Base-by-base conservation (phyloP, 2,888 invertebrate genomes). In the Yponomeuta plumbellus region DNA sequence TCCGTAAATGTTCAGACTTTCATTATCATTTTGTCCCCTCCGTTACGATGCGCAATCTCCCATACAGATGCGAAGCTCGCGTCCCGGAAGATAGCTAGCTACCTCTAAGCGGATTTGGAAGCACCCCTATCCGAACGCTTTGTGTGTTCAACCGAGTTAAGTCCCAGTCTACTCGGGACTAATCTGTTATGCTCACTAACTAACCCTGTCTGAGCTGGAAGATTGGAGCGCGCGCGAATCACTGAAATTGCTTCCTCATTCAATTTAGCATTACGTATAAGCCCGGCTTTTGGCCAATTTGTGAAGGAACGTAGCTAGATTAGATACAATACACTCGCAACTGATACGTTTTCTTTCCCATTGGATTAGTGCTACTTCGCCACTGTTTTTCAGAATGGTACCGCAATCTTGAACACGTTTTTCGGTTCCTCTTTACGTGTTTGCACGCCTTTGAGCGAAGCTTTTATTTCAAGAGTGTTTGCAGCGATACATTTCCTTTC, bases 131-230 rank as follows among this genome's bases (percentile, higher is more conserved):
- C 44, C 74, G 76, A 73, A 74, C 77, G 74, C 75, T 75, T 52
- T 72, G 70, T 71, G 75, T 74, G 74, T 72, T 80, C 81, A 81
- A 80, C 77, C 81, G 80, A 80, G 78, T 81, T 80, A 78, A 76
- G 76, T 11, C 57, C 23, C 80, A 76, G 76, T 78, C 71, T 70
- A 73, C 76, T 74, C 71, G 74, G 75, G 74, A 72, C 77, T 87
- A 82, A 88, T 88, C 86, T 83, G 76, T 75, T 83, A 80, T 81
- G 83, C 80, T 78, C 78, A 77, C 73, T 26, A 57, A 65, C 65
- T 65, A 64, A 75, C 71, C 70, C 73, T 70, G 73, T 72, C 74
- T 76, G 76, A 80, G 80, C 80, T 71, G 69, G 73, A 71, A 83
- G 71, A 69, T 67, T 71, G 69, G 72, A 69, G 71, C 63, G 20